These are phyloP conservation scores for Cylas formicarius DNA, from an alignment of 1,140 invertebrate genomes.

Conservation along the genomic window DNA sequence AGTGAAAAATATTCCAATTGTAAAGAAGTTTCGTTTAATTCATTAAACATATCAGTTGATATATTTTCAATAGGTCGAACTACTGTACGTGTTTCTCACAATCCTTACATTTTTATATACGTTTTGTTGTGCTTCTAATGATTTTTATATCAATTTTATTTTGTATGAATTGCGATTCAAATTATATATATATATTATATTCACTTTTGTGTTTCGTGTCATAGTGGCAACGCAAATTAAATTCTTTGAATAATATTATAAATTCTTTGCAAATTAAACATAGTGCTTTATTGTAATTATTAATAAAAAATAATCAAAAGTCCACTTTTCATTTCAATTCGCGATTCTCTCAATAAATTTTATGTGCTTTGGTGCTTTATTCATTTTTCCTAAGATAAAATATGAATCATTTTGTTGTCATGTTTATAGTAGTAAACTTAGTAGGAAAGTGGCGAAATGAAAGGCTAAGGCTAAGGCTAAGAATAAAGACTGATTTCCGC, in stretches of 20 bases:
- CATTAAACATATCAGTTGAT: conserved; percentile 11
- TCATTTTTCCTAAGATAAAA: no score
- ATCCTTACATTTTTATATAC: conserved; percentile 9
- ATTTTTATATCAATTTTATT: conserved; percentile 9
- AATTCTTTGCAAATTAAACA: conserved; percentile 23
- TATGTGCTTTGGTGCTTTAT: no score
- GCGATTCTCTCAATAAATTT: no score
- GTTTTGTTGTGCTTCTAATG: conserved; percentile 7
- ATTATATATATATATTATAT: background rate
- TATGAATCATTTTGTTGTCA: no score
- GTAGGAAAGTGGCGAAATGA: no score
- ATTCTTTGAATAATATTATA: conserved; percentile 21
- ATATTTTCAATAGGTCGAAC: conserved; percentile 15
- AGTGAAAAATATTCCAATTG: conserved; percentile 16
- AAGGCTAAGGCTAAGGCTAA: no score
- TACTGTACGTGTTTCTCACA: conserved; percentile 7
- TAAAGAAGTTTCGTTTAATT: conserved; percentile 15
- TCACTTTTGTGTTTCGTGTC: conserved; percentile 11
- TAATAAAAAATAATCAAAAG: no score
- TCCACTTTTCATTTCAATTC: no score
- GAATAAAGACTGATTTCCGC: no score
- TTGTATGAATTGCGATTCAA: background rate
- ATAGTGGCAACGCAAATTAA: conserved; percentile 20
- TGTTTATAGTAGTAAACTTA: no score
- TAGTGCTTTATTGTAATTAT: no score